A percentile compares a stretch with the other conserved stretches of the same genome.
Conservation (phyloP, 2,888 invertebrate genomes). For the Drosophila histrio region DNA sequence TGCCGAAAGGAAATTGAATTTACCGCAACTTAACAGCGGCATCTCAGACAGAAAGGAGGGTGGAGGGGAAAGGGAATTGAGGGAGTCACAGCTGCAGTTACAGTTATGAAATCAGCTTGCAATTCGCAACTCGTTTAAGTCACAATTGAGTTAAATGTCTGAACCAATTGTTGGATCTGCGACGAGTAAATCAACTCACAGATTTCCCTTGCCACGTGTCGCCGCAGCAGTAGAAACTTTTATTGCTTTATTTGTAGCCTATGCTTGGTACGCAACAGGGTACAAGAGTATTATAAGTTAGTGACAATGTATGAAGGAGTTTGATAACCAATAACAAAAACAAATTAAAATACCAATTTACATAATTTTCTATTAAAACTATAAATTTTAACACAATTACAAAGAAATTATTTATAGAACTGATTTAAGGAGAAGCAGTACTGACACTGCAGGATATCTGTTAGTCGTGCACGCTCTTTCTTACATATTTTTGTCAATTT, state of each 20-base stretch:
- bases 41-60: background rate
- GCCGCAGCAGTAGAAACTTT: constrained; percentile 22
- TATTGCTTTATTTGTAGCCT: constrained; percentile 33
- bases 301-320: background rate
- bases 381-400: too few species aligned
- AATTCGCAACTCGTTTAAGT: constrained; percentile 54
- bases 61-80: background rate
- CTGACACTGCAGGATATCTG: too few species aligned
- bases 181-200: constrained; percentile 1
- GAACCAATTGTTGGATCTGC: constrained; percentile 17
- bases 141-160: constrained; percentile 36
- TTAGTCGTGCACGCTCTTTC: too few species aligned
- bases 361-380: too few species aligned
- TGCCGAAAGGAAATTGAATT: constrained; percentile 66
- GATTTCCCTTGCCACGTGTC: constrained; percentile 37
- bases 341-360: too few species aligned
- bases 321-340: too few species aligned
- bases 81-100: constrained; percentile 6
- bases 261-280: background rate
- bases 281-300: background rate
- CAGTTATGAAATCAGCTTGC: constrained; percentile 29
- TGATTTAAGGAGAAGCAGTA: too few species aligned
- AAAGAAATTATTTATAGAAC: too few species aligned
- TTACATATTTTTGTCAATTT: background rate
- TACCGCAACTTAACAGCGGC: constrained; percentile 42